These are phyloP conservation scores for Theropithecus gelada DNA, from an alignment of 2,113 vertebrate genomes.

Conservation along the genomic window DNA sequence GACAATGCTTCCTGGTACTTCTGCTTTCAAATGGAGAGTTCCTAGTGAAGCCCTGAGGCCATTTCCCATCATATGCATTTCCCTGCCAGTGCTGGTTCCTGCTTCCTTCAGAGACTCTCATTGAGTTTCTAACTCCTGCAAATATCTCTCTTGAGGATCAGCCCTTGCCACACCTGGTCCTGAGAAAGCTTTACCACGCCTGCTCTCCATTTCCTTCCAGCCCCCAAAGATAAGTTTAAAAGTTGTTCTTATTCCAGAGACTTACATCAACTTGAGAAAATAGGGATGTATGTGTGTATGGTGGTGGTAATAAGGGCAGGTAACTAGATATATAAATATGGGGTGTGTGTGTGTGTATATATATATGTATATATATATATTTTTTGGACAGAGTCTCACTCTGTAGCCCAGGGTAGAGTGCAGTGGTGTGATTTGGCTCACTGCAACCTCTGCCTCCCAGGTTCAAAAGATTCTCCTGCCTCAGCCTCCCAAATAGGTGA, in stretches of 20 bases:
- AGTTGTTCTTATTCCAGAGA: background rate
- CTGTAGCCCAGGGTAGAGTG: no score
- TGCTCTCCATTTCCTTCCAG: background rate
- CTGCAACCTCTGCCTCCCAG: no score
- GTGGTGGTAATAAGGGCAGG: background rate
- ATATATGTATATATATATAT: no score
- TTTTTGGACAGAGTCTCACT: no score
- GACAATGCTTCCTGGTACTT: background rate
- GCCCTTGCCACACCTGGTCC: background rate
- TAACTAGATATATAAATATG: background rate
- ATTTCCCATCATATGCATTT: background rate
- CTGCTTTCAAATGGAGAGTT: background rate
- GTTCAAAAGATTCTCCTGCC: no score
- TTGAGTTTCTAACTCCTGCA: background rate
- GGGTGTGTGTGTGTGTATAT: rapidly evolving
- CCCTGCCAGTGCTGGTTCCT: background rate
- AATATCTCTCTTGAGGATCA: background rate
- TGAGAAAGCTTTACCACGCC: background rate
- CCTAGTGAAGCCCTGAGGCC: background rate
- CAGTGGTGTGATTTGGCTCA: no score
- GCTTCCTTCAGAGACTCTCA: background rate
- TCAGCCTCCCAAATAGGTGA: no score
- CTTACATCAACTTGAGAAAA: background rate
- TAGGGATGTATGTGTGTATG: background rate
- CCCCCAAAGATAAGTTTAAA: background rate